Percentiles rank a stretch among this genome's conserved stretches.
Conservation (phyloP, 2,888 invertebrate species). For the Hirtodrosophila duncani region DNA sequence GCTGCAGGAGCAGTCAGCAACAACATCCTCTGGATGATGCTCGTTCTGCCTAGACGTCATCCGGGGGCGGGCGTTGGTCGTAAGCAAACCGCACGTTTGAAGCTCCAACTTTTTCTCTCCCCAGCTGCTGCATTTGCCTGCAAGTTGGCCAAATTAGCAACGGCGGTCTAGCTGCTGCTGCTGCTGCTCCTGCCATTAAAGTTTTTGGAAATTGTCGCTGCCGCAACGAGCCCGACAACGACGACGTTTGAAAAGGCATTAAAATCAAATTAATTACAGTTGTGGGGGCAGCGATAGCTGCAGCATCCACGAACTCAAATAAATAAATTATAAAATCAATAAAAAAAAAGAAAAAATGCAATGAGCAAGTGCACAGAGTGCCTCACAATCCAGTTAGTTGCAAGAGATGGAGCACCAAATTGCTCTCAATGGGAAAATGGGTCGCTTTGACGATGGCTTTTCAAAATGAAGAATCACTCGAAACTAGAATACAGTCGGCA, state of each 20-base stretch:
- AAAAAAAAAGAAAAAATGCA: conserved; percentile 30
- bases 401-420: not conserved
- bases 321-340: conserved; percentile 71
- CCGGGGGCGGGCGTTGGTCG: conserved; percentile 26
- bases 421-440: too few relatives aligned
- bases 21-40: not conserved
- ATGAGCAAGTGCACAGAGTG: conserved; percentile 10
- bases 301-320: conserved; percentile 35
- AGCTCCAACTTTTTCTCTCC: conserved; percentile 1
- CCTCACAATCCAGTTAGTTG: conserved; percentile 1
- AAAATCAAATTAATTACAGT: conserved; percentile 70
- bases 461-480: too few relatives aligned
- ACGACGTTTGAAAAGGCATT: conserved; percentile 63
- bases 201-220: conserved; percentile 43
- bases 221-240: conserved; percentile 8
- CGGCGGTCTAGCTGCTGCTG: too few relatives aligned
- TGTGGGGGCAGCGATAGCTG: conserved; percentile 33
- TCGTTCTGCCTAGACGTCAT: too few relatives aligned
- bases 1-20: not conserved
- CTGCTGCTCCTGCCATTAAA: conserved; percentile 58
- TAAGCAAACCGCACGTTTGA: conserved; percentile 42
- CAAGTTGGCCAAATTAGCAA: conserved; percentile 64
- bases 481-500: too few relatives aligned
- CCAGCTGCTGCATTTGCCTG: conserved; percentile 46
- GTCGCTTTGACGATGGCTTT: too few relatives aligned